Evolutionary conservation across 2,888 invertebrate genomes (phyloP).

Genomic region (Oscheius sp.): DNA sequence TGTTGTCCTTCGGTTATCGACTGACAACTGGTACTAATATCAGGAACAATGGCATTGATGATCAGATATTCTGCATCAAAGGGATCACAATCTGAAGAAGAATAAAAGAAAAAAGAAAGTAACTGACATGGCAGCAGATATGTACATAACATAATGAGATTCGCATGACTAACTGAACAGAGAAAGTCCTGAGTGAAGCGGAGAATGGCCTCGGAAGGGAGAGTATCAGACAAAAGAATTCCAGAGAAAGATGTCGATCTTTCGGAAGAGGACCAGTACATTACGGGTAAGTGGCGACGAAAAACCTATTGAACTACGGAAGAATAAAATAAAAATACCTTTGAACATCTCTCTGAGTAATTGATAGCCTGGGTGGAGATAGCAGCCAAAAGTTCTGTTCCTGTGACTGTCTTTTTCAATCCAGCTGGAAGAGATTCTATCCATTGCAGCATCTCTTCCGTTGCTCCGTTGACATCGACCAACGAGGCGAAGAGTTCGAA

Average conservation of each 20-base stretch:
- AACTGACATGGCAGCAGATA: conserved; percentile 26
- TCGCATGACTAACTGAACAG: background rate
- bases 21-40: conserved; percentile 11
- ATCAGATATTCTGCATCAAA: conserved; percentile 27
- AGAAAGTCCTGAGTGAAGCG: conserved; percentile 11
- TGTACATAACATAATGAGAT: conserved; percentile 12
- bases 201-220: conserved; percentile 14
- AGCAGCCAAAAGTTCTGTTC: conserved; percentile 17
- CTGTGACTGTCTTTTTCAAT: conserved; percentile 18
- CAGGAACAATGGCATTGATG: conserved; percentile 20
- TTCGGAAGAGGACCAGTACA: conserved; percentile 16
- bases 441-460: conserved; percentile 22
- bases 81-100: conserved; percentile 24
- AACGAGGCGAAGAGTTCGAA: conserved; percentile 32
- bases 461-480: conserved; percentile 15
- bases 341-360: conserved; percentile 12
- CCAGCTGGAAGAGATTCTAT: conserved; percentile 17
- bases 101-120: too few relatives aligned
- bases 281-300: conserved; percentile 26
- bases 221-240: background rate
- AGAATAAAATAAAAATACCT: conserved; percentile 7
- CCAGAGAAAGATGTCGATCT: conserved; percentile 14
- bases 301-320: too few relatives aligned
- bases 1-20: background rate
- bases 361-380: conserved; percentile 1